Conservation (phyloP, 2,797 vertebrate genomes). For the Lemur catta region DNA sequence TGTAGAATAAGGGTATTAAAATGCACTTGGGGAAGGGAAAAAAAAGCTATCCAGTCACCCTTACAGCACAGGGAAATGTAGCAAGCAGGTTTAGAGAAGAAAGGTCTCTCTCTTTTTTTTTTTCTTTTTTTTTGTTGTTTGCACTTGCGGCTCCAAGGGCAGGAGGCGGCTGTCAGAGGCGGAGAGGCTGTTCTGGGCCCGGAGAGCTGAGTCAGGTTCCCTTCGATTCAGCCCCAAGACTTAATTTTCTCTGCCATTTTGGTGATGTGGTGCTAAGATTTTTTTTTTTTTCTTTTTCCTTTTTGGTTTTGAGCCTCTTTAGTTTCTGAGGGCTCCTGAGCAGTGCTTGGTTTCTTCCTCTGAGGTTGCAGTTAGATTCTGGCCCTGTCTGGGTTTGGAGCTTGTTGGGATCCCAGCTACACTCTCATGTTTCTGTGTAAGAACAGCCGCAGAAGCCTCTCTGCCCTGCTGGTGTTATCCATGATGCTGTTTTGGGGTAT, state of each 20-base stretch:
- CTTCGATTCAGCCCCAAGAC: not conserved
- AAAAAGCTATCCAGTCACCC: not conserved
- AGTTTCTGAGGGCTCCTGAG: not conserved
- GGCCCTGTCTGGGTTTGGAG: not conserved
- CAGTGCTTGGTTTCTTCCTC: not conserved
- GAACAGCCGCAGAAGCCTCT: not conserved
- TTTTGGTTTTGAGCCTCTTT: not conserved
- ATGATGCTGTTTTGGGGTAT: not conserved
- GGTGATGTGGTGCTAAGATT: not conserved
- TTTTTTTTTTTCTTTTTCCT: not conserved
- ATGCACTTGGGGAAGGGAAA: not conserved
- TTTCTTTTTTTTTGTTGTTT: not conserved
- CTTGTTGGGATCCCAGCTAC: not conserved
- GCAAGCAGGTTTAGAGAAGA: slow-evolving; percentile 51
- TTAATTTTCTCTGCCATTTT: slow-evolving; percentile 30
- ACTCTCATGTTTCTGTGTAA: not conserved
- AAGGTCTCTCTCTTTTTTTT: not conserved
- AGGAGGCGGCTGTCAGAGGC: not conserved
- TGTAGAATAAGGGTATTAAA: slow-evolving; percentile 80
- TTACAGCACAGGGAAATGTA: slow-evolving; percentile 26
- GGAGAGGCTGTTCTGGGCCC: not conserved
- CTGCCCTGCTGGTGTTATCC: not conserved
- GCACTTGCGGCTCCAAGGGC: not conserved
- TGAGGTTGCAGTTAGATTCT: not conserved
- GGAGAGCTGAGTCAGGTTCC: not conserved